Conservation (phyloP, 2,797 vertebrate species). For the Lycodopsis pacificus region DNA sequence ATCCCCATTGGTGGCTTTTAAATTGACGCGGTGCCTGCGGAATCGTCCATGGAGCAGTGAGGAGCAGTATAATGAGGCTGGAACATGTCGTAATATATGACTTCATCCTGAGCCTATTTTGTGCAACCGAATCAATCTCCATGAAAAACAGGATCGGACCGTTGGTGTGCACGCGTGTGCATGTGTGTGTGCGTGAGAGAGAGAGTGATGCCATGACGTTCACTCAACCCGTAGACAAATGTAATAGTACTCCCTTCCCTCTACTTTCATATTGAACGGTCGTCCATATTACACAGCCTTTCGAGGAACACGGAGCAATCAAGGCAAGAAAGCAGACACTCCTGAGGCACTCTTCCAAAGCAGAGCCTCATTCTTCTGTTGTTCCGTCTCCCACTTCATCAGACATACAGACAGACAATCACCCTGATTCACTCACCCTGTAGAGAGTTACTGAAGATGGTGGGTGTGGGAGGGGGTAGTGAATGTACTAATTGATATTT, state of each 20-base stretch:
- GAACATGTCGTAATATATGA: slow-evolving; percentile 60
- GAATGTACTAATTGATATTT: slow-evolving; percentile 50
- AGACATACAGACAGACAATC: slow-evolving; percentile 68
- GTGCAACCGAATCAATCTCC: slow-evolving; percentile 57
- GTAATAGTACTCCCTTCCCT: slow-evolving; percentile 59
- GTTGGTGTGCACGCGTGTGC: slow-evolving; percentile 15
- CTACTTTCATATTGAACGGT: slow-evolving; percentile 54
- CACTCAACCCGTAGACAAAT: slow-evolving; percentile 70
- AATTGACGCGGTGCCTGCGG: slow-evolving; percentile 51
- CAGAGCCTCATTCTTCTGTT: slow-evolving; percentile 58
- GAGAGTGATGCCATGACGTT: slow-evolving; percentile 57
- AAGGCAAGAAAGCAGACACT: slow-evolving; percentile 52
- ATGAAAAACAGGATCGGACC: slow-evolving; percentile 43
- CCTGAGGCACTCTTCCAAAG: slow-evolving; percentile 61
- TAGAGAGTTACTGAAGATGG: slow-evolving; percentile 35
- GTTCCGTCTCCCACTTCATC: slow-evolving; percentile 62
- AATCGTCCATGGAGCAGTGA: slow-evolving; percentile 19
- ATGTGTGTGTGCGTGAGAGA: slow-evolving; percentile 11
- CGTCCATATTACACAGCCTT: slow-evolving; percentile 57
- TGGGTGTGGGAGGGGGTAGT: neutral
- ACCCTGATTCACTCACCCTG: slow-evolving; percentile 57
- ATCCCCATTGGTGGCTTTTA: slow-evolving; percentile 42
- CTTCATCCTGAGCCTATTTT: slow-evolving; percentile 54
- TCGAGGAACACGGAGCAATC: slow-evolving; percentile 65
- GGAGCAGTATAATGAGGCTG: slow-evolving; percentile 67